Evolutionary conservation across 2,888 invertebrate genomes (phyloP).

Genomic region (Odontocolon sp.): DNA sequence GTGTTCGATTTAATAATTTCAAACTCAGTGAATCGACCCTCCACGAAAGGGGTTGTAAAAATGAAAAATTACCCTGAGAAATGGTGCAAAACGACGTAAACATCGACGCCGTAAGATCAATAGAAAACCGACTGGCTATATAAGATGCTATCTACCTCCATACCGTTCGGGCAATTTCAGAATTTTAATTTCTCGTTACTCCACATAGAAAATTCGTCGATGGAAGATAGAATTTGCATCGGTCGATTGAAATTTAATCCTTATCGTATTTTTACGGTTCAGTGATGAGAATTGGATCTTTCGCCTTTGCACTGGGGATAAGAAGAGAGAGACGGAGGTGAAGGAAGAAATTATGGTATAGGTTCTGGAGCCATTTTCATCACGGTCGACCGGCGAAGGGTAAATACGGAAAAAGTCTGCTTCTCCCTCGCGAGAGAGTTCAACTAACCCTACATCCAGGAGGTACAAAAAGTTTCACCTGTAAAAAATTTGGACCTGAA

Average conservation of each 20-base stretch:
- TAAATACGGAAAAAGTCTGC: too few relatives aligned
- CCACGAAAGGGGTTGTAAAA: conserved; percentile 4
- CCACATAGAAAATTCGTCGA: neutral
- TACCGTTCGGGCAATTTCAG: neutral
- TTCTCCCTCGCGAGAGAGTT: too few relatives aligned
- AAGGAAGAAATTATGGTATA: neutral
- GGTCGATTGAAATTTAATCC: conserved; percentile 19
- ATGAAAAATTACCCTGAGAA: conserved; percentile 24
- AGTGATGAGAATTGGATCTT: neutral
- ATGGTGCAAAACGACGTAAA: conserved; percentile 31
- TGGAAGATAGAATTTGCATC: neutral
- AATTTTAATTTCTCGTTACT: neutral
- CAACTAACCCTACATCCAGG: too few relatives aligned
- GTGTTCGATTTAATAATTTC: conserved; percentile 28
- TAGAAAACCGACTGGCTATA: neutral
- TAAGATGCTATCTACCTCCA: neutral
- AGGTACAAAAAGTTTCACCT: too few relatives aligned
- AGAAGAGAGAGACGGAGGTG: too few relatives aligned
- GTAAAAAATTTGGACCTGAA: too few relatives aligned
- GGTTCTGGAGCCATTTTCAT: too few relatives aligned
- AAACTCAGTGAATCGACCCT: neutral
- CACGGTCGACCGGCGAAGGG: too few relatives aligned
- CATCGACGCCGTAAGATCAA: conserved; percentile 15
- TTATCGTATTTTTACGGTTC: neutral
- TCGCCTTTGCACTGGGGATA: neutral